Conservation (phyloP, 1,140 invertebrate species). For the Drosophila busckii region DNA sequence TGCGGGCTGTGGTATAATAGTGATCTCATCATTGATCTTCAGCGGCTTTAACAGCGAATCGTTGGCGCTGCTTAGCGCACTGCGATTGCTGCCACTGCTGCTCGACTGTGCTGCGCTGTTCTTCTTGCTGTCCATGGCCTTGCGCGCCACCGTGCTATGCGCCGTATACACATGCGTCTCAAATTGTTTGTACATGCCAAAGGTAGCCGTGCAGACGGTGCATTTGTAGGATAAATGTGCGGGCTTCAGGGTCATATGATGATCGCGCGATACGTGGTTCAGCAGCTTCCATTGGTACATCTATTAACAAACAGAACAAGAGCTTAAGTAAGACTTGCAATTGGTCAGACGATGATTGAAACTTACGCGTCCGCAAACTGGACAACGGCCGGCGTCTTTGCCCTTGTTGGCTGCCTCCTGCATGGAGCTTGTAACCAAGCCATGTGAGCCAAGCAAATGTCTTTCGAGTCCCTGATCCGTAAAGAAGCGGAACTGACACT, state of each 20-base stretch:
- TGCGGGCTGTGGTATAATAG: constrained; percentile 92
- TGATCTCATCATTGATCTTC: constrained; percentile 95
- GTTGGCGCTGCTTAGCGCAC: constrained; percentile 64
- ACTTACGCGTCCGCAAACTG: constrained; percentile 92
- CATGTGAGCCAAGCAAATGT: constrained; percentile 95
- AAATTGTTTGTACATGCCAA: constrained; percentile 96
- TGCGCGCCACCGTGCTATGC: constrained; percentile 90
- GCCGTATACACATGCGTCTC: constrained; percentile 96
- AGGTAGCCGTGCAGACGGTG: constrained; percentile 95
- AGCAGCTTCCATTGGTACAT: constrained; percentile 95
- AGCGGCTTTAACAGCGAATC: constrained; percentile 89
- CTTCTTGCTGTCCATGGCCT: constrained; percentile 88
- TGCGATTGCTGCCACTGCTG: constrained; percentile 41
- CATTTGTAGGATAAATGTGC: constrained; percentile 96
- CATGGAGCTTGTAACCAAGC: constrained; percentile 96
- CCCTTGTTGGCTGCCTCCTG: constrained; percentile 96
- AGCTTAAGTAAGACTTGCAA: background rate
- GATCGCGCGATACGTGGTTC: constrained; percentile 93
- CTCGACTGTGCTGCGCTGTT: constrained; percentile 67
- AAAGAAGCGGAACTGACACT: constrained; percentile 92
- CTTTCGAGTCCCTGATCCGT: constrained; percentile 91
- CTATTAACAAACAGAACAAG: constrained; percentile 79
- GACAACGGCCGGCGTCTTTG: constrained; percentile 95
- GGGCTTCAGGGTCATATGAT: constrained; percentile 93
- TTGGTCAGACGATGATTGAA: background rate